Base-by-base conservation (phyloP, 2,113 vertebrate genomes). In the Genyomyrus donnyi region DNA sequence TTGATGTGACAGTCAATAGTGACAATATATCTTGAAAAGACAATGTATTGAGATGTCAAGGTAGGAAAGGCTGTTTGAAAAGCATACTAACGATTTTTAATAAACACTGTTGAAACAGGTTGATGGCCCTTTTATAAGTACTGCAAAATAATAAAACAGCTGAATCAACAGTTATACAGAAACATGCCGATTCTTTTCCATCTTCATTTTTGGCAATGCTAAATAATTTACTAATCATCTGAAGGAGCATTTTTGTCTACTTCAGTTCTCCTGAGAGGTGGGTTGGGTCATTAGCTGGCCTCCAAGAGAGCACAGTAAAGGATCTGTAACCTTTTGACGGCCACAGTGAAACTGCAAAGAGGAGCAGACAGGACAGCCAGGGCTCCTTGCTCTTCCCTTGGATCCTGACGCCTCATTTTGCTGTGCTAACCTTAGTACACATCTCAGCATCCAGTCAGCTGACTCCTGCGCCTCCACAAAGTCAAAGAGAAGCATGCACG, bases 1-100 rank as follows among this genome's bases (percentile, higher is more conserved):
- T 50, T 93, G 94, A 94, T 94, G 92, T 90, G 94, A 94, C 93
- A 94, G 93, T 93, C 92, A 93, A 93, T 92, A 91, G 91, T 94
- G n/a, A 17, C 77, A 89, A 89, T 46, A 53, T 31, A 89, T 89
- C 77, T 56, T 62, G 21, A 31, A 24, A 52, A 46, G 24, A 58
- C 58, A 56, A 77, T 46, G 35, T 31, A 66, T 13, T 42, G 53
- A 62, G 85, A 31, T 70, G 62, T 9, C n/a, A 27, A 35, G 70
- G 70, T 77, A 77, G 48, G 17, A 35, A 19, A 39, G 86, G 27
- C 11, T 15, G 86, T 53, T 87, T 52, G 49, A 87, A 39, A 31
- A 87, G 17, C 50, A 35, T 19, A 17, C 24, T 48, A 48, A 70
- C 3, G 27, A 80, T 80, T 80, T 80, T 80, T 80, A 80, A 42